phyloP scores from a whole-genome alignment of 2,797 vertebrate species.

The Syndactyla subalaris region DNA sequence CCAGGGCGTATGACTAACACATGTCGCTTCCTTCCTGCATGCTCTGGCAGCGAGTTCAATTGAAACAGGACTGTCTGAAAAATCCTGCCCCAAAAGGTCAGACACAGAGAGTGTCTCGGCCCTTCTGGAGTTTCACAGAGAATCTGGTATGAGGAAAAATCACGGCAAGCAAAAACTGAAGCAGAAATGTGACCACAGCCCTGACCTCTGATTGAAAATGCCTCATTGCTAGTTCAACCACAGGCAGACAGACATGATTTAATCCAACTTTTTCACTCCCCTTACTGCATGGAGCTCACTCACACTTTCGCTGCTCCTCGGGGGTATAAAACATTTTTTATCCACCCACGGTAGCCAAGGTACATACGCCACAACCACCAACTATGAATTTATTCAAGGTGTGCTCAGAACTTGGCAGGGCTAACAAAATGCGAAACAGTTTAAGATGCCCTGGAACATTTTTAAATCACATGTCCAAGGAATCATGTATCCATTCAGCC shows the following conservation, averaged over 20 bases:
- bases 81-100: slow-evolving; percentile 64
- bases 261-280: slow-evolving; percentile 54
- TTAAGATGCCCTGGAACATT: slow-evolving; percentile 41
- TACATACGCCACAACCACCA: slow-evolving; percentile 37
- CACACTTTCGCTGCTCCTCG: background rate
- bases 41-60: slow-evolving; percentile 63
- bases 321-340: slow-evolving; percentile 35
- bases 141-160: slow-evolving; percentile 60
- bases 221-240: slow-evolving; percentile 50
- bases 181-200: slow-evolving; percentile 64
- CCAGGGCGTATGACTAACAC: slow-evolving; percentile 75
- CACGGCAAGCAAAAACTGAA: slow-evolving; percentile 49
- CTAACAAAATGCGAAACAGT: slow-evolving; percentile 4
- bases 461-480: background rate
- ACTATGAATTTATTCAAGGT: slow-evolving; percentile 57
- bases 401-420: slow-evolving; percentile 25
- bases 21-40: slow-evolving; percentile 77
- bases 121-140: slow-evolving; percentile 23
- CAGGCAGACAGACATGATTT: slow-evolving; percentile 60
- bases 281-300: background rate
- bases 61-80: slow-evolving; percentile 65
- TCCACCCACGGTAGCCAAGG: slow-evolving; percentile 40
- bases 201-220: slow-evolving; percentile 65
- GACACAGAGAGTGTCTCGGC: slow-evolving; percentile 26
- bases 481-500: background rate